A percentile compares a stretch with the other conserved stretches of the same genome.
These are phyloP conservation scores for Drosophila navojoa DNA, from an alignment of 1,140 invertebrate genomes.

Conservation along the genomic window DNA sequence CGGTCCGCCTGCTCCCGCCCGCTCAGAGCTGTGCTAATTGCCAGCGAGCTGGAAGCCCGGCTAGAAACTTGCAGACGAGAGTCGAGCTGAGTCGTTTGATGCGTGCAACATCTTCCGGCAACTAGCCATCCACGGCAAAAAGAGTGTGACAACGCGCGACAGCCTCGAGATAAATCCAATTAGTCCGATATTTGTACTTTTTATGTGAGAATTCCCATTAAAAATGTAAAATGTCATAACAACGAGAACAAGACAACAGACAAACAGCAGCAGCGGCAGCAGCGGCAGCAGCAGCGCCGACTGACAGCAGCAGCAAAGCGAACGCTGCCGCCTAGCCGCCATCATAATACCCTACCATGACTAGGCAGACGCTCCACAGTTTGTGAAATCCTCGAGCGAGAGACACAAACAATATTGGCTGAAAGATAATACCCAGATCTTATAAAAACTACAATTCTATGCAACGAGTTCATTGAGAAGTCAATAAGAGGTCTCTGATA, in stretches of 20 bases:
- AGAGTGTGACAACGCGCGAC: conserved; percentile 82
- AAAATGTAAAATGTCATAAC: conserved; percentile 83
- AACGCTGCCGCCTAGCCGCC: conserved; percentile 12
- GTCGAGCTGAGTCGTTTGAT: conserved; percentile 32
- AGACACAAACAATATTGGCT: background rate
- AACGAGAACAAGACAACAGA: conserved; percentile 80
- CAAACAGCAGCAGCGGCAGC: conserved; percentile 47
- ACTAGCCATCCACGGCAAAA: conserved; percentile 50
- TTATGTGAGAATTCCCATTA: conserved; percentile 84
- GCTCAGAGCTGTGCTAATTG: conserved; percentile 58
- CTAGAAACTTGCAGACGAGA: conserved; percentile 39
- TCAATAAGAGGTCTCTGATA: too few species aligned
- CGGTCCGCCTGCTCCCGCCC: background rate
- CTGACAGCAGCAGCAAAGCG: conserved; percentile 6
- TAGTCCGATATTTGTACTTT: conserved; percentile 84
- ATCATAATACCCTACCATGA: conserved; percentile 23
- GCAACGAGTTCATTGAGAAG: too few species aligned
- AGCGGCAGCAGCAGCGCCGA: conserved; percentile 16
- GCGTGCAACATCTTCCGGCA: conserved; percentile 72
- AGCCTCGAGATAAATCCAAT: conserved; percentile 83
- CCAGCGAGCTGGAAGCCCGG: conserved; percentile 52
- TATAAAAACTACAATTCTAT: too few species aligned
- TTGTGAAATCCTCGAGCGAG: background rate
- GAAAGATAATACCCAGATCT: too few species aligned
- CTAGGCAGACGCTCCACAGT: background rate